Base-by-base conservation (phyloP, 2,888 invertebrate genomes). In the Trichopria drosophilae region DNA sequence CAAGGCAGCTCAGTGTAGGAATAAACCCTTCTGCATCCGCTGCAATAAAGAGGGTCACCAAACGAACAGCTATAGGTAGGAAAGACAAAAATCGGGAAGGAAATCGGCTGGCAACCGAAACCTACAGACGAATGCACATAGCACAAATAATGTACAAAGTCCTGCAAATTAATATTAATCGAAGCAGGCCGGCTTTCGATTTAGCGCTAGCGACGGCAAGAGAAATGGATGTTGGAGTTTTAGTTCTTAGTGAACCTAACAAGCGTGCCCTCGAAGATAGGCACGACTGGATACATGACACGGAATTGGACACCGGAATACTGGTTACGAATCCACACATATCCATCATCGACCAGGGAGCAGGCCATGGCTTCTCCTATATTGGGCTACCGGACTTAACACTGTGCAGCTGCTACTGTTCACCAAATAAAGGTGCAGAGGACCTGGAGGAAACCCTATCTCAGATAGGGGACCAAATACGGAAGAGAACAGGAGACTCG, bases 211-310 rank as follows among this genome's bases (percentile, higher is more conserved):
- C 29, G 4, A 10, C 29, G 15, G 6, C 29, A 15, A 23, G 22
- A 19, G 31, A 47, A 34, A 28, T 46, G 29, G 23, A 28, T 9
- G 29, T 34, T 16, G 5, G 37, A 46, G 31, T 46, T 23, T 37
- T 55, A 12, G 24, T 29, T 2, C 24, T 55, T 6, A 52, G 12
- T 23, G 28, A 35, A 26, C 39, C 36, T 18, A 49, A 49, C 4
- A 28, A 3, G 13, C n/a, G n/a, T n/a, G n/a, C n/a, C n/a, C n/a
- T n/a, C n/a, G n/a, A n/a, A n/a, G n/a, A n/a, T n/a, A n/a, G 28
- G 28, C n/a, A 28, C n/a, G 28, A 28, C 28, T 28, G 28, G 28
- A 12, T 28, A 28, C 13, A 12, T 4, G 28, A 28, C 3, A 28
- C 3, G n/a, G n/a, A n/a, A n/a, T n/a, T n/a, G n/a, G n/a, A n/a